phyloP scores from a whole-genome alignment of 2,888 invertebrate species.

The Ormyrus thymus region DNA sequence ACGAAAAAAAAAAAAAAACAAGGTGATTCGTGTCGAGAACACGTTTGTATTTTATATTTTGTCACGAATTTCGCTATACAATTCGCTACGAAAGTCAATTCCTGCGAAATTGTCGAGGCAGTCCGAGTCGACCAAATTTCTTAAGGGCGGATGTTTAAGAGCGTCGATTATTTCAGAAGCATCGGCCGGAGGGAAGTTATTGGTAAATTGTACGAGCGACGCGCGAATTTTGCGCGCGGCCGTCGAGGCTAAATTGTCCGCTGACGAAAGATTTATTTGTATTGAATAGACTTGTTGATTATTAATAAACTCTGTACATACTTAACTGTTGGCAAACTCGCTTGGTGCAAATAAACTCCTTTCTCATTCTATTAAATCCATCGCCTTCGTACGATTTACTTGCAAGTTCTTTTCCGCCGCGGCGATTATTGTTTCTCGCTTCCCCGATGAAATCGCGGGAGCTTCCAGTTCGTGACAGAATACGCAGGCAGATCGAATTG shows the following conservation, averaged over 20 bases:
- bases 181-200: slow-evolving; percentile 18
- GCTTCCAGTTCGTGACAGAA: slow-evolving; percentile 49
- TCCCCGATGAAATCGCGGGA: slow-evolving; percentile 32
- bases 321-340: slow-evolving; percentile 13
- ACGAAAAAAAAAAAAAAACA: background rate
- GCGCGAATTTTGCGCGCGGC: background rate
- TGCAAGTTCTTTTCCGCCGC: no score
- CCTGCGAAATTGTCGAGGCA: slow-evolving; percentile 19
- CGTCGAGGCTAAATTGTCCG: no score
- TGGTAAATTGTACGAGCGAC: background rate
- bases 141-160: background rate
- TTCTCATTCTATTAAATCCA: background rate
- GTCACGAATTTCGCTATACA: slow-evolving; percentile 34
- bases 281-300: slow-evolving; percentile 22
- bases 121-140: slow-evolving; percentile 27
- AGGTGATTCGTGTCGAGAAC: slow-evolving; percentile 14
- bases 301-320: slow-evolving; percentile 29
- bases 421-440: background rate
- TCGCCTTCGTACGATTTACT: background rate
- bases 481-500: slow-evolving; percentile 38
- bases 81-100: slow-evolving; percentile 50
- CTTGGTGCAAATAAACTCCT: slow-evolving; percentile 9
- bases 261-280: slow-evolving; percentile 13
- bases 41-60: slow-evolving; percentile 44
- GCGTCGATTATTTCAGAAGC: background rate